A percentile compares a stretch with the other conserved stretches of the same genome.
Evolutionary conservation across 2,888 invertebrate genomes (phyloP).

Genomic region (Silvanus unidentatus): DNA sequence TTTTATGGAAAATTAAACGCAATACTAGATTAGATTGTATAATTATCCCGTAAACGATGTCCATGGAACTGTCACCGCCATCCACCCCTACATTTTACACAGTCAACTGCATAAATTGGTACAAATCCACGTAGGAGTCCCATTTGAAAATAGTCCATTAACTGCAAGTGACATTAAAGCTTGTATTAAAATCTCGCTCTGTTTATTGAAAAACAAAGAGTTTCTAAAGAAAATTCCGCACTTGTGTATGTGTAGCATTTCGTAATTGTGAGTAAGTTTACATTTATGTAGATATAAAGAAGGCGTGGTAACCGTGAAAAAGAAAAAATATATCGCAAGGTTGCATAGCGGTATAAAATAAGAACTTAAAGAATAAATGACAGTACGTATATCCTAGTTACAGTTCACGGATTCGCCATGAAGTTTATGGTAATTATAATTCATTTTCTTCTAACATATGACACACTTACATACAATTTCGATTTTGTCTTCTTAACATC

Average conservation of each 20-base stretch:
- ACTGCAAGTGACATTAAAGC: neutral
- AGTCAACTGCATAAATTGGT: no score
- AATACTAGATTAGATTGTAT: no score
- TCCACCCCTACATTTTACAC: no score
- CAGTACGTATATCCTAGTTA: constrained; percentile 29
- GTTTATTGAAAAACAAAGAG: neutral
- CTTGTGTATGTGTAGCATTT: constrained; percentile 17
- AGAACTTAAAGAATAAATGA: constrained; percentile 30
- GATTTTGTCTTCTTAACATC: no score
- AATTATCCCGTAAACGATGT: no score
- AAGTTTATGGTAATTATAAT: constrained; percentile 30
- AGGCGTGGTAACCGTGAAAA: constrained; percentile 28
- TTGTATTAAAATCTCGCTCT: no score
- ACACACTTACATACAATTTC: constrained; percentile 1
- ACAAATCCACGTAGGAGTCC: no score
- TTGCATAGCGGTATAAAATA: constrained; percentile 40
- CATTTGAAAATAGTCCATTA: neutral
- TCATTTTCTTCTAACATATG: constrained; percentile 9
- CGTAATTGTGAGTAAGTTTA: constrained; percentile 24
- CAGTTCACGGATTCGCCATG: constrained; percentile 29
- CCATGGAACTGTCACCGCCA: no score
- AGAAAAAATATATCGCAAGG: constrained; percentile 39
- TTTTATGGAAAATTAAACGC: no score
- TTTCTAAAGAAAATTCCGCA: constrained; percentile 12
- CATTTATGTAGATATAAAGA: constrained; percentile 26